Evolutionary conservation across 2,888 invertebrate genomes (phyloP).

Genomic region (Pyrrhia umbra): DNA sequence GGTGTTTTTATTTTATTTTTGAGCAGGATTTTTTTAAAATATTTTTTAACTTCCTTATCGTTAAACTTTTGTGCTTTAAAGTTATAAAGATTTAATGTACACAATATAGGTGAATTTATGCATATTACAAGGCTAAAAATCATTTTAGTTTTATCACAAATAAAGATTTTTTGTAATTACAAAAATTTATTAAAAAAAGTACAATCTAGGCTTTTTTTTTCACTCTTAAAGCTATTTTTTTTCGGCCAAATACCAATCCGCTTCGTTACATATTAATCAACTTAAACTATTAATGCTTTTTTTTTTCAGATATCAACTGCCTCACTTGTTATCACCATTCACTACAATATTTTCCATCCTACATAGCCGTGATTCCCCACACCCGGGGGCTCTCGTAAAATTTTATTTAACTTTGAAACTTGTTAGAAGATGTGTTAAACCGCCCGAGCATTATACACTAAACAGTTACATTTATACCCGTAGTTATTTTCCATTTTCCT

Average conservation of each 20-base stretch:
- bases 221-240: too few species aligned
- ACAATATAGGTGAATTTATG: background rate
- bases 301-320: background rate
- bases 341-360: constrained; percentile 12
- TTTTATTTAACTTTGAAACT: constrained; percentile 77
- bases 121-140: too few species aligned
- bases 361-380: constrained; percentile 43
- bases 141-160: too few species aligned
- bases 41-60: too few species aligned
- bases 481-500: constrained; percentile 68
- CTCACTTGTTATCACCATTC: background rate
- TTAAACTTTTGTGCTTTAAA: too few species aligned
- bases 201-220: too few species aligned
- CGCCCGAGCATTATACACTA: constrained; percentile 59
- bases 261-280: too few species aligned
- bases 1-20: background rate
- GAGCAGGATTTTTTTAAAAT: background rate
- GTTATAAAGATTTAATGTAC: too few species aligned
- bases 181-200: too few species aligned
- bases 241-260: too few species aligned
- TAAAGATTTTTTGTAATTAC: too few species aligned
- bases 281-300: too few species aligned
- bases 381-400: constrained; percentile 65
- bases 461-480: constrained; percentile 64
- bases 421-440: constrained; percentile 70